Evolutionary conservation across 2,113 vertebrate species (phyloP), one percentile per base, ranked within the genome.

Genomic region (Odobenus rosmarus): DNA sequence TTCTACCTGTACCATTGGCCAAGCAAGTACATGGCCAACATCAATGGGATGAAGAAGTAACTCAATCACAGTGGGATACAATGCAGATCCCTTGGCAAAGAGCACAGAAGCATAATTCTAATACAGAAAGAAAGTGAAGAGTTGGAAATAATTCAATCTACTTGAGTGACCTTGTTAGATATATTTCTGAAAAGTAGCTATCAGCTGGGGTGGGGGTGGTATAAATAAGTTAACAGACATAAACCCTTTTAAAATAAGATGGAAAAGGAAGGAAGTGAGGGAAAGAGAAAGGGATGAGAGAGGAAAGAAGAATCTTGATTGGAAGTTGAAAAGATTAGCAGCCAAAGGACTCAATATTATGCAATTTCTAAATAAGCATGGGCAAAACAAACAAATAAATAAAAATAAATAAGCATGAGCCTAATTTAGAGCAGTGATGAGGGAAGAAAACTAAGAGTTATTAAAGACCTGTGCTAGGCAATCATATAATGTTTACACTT

Each of bases 311-410:
- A 61, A 10, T 31, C 83, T 74, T 69, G 11, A 69, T 23, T 90
- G 26, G 53, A 93, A 93, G 49, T 72, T 93, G 59, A 72, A 86
- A 94, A 72, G 21, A 59, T 72, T 88, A 74, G 51, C 74, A 87
- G 49, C 51, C 88, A 59, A 86, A 72, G 13, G 36, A 36, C 8
- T 79, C 13, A 79, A 39, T 42, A 3, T 51, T 77, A 82, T 36
- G 28, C 57, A 77, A 16, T 74, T 93, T 79, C 80, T 74, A 69
- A 90, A 67, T 67, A 67, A 67, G 42, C 72, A 46, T 46, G 14
- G 72, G 72, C 72, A 74, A 74, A 74, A 31, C 62, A 64, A 55
- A 62, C 10, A n/a, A 36, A 36, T 19, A n/a, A 72, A 72, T 21
- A 46, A 46, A 46, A 46, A 46, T 46, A 33, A 64, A 62, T 67